These are phyloP conservation scores for Drosophila macrospina DNA, from an alignment of 2,888 invertebrate genomes.

Conservation along the genomic window DNA sequence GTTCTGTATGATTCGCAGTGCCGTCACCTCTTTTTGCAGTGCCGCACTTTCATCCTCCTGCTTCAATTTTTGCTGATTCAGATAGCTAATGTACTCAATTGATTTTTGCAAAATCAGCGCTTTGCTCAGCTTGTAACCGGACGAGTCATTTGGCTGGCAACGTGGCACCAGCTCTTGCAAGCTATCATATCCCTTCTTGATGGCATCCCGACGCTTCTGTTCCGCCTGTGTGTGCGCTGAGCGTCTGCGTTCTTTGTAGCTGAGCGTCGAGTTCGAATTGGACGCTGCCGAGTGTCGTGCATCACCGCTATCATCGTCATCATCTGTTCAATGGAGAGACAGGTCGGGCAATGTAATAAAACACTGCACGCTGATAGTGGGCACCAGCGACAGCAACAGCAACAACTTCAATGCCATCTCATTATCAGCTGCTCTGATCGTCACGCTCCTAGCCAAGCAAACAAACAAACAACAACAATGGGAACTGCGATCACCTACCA, in stretches of 20 bases:
- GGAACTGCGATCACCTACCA: slow-evolving; percentile 85
- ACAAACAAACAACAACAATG: slow-evolving; percentile 22
- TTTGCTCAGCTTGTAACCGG: slow-evolving; percentile 97
- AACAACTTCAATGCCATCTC: slow-evolving; percentile 39
- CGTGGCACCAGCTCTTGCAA: slow-evolving; percentile 96
- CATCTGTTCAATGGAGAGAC: slow-evolving; percentile 83
- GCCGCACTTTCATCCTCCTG: slow-evolving; percentile 97
- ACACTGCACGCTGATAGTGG: slow-evolving; percentile 49
- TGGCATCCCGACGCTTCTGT: slow-evolving; percentile 98
- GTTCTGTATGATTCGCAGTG: slow-evolving; percentile 96
- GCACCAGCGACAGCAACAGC: slow-evolving; percentile 22
- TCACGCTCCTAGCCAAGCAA: slow-evolving; percentile 30
- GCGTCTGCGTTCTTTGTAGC: slow-evolving; percentile 96
- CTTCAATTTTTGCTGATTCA: slow-evolving; percentile 95
- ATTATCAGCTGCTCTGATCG: slow-evolving; percentile 62
- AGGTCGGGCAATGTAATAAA: slow-evolving; percentile 47
- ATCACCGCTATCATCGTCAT: slow-evolving; percentile 88
- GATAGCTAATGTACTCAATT: slow-evolving; percentile 96
- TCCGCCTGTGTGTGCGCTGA: slow-evolving; percentile 99
- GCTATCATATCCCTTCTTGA: slow-evolving; percentile 98
- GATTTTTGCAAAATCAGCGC: slow-evolving; percentile 97
- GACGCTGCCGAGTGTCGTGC: slow-evolving; percentile 79
- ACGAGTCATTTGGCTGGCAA: slow-evolving; percentile 96
- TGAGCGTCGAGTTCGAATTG: slow-evolving; percentile 87
- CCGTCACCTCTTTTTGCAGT: slow-evolving; percentile 95